Percentiles rank a stretch among this genome's conserved stretches.
phyloP scores from a whole-genome alignment of 1,140 invertebrate genomes.

The Pollicipes pollicipes region DNA sequence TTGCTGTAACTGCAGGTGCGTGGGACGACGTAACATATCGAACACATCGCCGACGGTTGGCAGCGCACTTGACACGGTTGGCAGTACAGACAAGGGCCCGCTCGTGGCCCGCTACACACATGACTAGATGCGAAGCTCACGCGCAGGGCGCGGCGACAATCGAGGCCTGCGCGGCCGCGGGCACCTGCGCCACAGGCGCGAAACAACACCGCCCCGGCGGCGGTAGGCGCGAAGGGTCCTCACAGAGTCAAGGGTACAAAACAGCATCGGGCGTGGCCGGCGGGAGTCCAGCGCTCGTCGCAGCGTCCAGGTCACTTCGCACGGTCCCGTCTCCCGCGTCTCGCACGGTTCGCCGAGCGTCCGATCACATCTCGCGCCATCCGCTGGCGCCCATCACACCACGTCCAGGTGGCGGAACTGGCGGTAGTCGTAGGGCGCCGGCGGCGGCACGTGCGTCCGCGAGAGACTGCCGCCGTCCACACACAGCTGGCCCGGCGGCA shows the following conservation, averaged over 20 bases:
- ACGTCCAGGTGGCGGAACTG: not conserved
- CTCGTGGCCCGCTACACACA: not conserved
- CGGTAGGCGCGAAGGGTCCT: too few species aligned
- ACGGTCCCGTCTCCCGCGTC: too few species aligned
- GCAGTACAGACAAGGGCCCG: not conserved
- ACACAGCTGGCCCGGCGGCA: not conserved
- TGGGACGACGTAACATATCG: not conserved
- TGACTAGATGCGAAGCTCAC: not conserved
- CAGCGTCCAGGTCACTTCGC: too few species aligned
- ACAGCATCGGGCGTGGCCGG: not conserved
- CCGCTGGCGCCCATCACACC: not conserved
- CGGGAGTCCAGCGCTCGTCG: too few species aligned
- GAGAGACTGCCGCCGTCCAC: not conserved
- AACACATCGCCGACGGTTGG: not conserved
- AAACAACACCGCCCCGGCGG: not conserved
- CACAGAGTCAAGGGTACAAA: not conserved
- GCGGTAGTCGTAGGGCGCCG: not conserved
- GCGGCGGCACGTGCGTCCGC: not conserved
- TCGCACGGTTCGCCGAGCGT: too few species aligned
- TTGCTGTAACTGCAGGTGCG: not conserved
- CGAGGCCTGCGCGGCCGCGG: too few species aligned
- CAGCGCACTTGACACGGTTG: not conserved
- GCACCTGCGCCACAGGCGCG: too few species aligned
- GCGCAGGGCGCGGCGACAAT: too few species aligned
- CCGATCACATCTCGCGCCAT: too few species aligned